A percentile compares a stretch with the other conserved stretches of the same genome.
phyloP scores from a whole-genome alignment of 2,797 vertebrate species.

The Botia kubotai region DNA sequence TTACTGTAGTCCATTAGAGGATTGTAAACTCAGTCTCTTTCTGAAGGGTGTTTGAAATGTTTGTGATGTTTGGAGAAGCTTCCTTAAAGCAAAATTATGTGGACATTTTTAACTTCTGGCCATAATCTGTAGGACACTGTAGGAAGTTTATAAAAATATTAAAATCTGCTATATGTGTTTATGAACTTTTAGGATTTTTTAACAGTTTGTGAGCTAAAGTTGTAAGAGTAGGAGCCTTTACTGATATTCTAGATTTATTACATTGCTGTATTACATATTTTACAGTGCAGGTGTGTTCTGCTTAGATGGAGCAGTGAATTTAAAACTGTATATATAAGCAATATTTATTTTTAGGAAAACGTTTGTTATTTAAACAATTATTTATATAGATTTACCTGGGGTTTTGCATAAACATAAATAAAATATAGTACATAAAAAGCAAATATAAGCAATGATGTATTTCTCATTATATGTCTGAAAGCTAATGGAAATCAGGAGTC shows the following conservation, averaged over 20 bases:
- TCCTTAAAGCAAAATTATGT: slow-evolving; percentile 1
- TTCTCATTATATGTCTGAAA: too few relatives aligned
- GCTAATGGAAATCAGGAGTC: too few relatives aligned
- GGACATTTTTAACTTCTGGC: not conserved
- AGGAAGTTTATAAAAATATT: not conserved
- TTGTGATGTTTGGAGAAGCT: not conserved
- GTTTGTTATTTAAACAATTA: too few relatives aligned
- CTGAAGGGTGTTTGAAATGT: not conserved
- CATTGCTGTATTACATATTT: not conserved
- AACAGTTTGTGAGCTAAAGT: not conserved
- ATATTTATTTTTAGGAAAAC: too few relatives aligned
- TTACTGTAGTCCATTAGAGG: not conserved
- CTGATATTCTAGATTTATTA: not conserved
- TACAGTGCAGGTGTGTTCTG: not conserved
- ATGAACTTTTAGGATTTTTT: not conserved
- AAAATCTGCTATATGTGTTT: too few relatives aligned
- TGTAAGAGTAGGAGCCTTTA: slow-evolving; percentile 11
- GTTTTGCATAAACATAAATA: too few relatives aligned
- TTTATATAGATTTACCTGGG: too few relatives aligned
- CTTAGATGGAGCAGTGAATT: not conserved
- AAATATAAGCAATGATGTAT: too few relatives aligned
- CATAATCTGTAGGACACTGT: slow-evolving; percentile 7
- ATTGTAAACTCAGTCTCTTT: not conserved
- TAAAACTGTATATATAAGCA: not conserved
- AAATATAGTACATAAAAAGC: too few relatives aligned